Conservation (phyloP, 2,113 vertebrate species). For the Crotalus horridus region DNA sequence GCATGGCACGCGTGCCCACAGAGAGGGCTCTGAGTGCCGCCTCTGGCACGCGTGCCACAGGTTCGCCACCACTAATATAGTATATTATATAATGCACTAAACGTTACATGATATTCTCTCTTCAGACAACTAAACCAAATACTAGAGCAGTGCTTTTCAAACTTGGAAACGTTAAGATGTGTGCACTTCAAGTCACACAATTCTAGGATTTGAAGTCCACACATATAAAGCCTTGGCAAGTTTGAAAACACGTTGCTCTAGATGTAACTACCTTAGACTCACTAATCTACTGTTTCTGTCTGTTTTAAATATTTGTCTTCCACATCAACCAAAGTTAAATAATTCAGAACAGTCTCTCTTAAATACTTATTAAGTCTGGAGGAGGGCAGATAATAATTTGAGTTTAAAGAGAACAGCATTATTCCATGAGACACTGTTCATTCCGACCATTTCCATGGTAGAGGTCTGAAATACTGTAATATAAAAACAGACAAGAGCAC, state of each 20-base stretch:
- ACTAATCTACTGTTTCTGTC: slow-evolving; percentile 20
- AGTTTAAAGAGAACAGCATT: background rate
- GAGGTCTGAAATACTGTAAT: background rate
- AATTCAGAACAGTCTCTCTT: slow-evolving; percentile 13
- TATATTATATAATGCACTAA: background rate
- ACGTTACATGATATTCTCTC: background rate
- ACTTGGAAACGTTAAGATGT: background rate
- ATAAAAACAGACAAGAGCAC: background rate
- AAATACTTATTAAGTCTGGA: slow-evolving; percentile 5
- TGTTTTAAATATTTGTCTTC: background rate
- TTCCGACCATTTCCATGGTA: background rate
- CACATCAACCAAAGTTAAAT: slow-evolving; percentile 16
- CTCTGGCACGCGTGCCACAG: too few species aligned
- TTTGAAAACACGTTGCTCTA: background rate
- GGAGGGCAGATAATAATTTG: background rate
- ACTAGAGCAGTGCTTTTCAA: background rate
- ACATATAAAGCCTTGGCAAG: background rate
- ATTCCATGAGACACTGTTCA: background rate
- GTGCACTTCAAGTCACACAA: background rate
- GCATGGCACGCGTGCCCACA: too few species aligned
- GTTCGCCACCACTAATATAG: background rate
- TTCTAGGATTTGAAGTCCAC: background rate
- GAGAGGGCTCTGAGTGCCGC: too few species aligned
- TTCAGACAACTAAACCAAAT: background rate
- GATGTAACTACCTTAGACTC: slow-evolving; percentile 9